These are phyloP conservation scores for Alloscopus bannaensis DNA, from an alignment of 2,888 invertebrate species.

Conservation along the genomic window DNA sequence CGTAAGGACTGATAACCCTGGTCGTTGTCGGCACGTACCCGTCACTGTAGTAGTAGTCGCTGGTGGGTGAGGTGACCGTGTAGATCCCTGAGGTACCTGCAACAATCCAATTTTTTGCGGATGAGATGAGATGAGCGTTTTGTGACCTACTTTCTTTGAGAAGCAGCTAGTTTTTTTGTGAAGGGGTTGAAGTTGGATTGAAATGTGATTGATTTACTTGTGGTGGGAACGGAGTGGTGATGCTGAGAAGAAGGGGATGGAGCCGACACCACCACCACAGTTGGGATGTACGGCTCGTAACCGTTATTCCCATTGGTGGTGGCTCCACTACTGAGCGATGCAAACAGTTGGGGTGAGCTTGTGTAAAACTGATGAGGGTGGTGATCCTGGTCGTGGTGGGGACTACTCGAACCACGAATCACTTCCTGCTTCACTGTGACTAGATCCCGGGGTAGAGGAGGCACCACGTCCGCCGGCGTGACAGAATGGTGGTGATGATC, in stretches of 20 bases:
- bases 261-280: conserved; percentile 69
- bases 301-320: conserved; percentile 50
- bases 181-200: conserved; percentile 73
- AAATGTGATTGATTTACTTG: conserved; percentile 38
- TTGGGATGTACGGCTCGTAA: conserved; percentile 64
- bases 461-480: conserved; percentile 53
- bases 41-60: conserved; percentile 78
- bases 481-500: conserved; percentile 54
- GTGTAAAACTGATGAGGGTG: conserved; percentile 50
- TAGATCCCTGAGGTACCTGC: conserved; percentile 66
- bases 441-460: conserved; percentile 52
- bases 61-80: conserved; percentile 66
- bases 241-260: conserved; percentile 64
- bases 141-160: too few species aligned
- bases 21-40: conserved; percentile 68
- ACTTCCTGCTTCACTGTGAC: conserved; percentile 55
- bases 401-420: conserved; percentile 33
- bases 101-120: conserved; percentile 18
- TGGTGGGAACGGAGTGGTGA: conserved; percentile 54
- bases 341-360: conserved; percentile 67
- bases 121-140: conserved; percentile 29
- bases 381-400: conserved; percentile 12
- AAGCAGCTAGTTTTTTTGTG: conserved; percentile 18
- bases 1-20: conserved; percentile 71
- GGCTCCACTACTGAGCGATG: conserved; percentile 61